Percentiles rank a stretch among this genome's conserved stretches.
These are phyloP conservation scores for Coelinius sp. DNA, from an alignment of 2,888 invertebrate species.

Conservation along the genomic window DNA sequence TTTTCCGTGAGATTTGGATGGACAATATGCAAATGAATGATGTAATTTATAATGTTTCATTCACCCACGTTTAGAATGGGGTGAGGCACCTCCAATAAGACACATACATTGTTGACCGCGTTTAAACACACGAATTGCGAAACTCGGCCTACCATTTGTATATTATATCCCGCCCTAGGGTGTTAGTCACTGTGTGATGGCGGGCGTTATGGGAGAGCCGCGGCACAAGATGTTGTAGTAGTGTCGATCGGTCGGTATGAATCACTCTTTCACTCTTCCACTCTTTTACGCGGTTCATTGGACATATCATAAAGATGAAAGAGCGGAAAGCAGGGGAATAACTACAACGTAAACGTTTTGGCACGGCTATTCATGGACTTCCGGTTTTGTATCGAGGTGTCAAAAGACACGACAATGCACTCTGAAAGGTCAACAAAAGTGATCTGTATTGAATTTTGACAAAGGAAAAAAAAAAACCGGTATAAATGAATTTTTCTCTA, in stretches of 20 bases:
- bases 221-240: conserved; percentile 31
- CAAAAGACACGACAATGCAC: conserved; percentile 10
- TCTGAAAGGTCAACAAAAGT: conserved; percentile 17
- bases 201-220: conserved; percentile 42
- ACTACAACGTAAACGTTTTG: conserved; percentile 17
- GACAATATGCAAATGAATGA: conserved; percentile 7
- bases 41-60: conserved; percentile 24
- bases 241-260: conserved; percentile 38
- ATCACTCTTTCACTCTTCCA: too few species aligned
- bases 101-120: conserved; percentile 36
- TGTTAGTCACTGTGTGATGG: conserved; percentile 26
- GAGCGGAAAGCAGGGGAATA: neutral
- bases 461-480: too few species aligned
- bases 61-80: conserved; percentile 34
- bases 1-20: neutral
- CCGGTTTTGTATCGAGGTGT: conserved; percentile 33
- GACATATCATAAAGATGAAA: neutral
- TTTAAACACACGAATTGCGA: conserved; percentile 41
- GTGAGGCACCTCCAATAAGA: conserved; percentile 33
- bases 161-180: conserved; percentile 32
- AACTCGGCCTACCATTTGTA: conserved; percentile 38
- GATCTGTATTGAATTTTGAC: neutral
- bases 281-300: conserved; percentile 14
- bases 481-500: too few species aligned
- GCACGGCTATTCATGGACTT: conserved; percentile 37